Conservation (phyloP, 2,888 invertebrate species). For the Drosophila eohydei region DNA sequence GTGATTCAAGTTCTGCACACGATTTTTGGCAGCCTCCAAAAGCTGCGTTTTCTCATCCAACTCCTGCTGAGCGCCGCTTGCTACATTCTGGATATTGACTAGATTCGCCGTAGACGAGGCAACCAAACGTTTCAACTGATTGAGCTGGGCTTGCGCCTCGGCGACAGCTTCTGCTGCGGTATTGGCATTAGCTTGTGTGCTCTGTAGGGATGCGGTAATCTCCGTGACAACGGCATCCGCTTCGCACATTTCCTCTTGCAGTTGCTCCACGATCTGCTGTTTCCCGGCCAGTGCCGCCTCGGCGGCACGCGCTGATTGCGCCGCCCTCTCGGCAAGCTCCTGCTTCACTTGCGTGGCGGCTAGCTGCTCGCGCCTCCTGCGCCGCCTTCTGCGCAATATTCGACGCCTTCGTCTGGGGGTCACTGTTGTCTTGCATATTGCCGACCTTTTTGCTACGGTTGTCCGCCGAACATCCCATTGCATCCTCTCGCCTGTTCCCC, state of each 20-base stretch:
- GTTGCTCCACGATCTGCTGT: slow-evolving; percentile 89
- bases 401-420: slow-evolving; percentile 86
- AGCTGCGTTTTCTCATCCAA: slow-evolving; percentile 89
- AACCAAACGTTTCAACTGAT: slow-evolving; percentile 85
- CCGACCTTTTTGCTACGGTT: not conserved
- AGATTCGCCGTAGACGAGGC: slow-evolving; percentile 86
- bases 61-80: slow-evolving; percentile 87
- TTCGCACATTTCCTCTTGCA: slow-evolving; percentile 89
- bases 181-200: slow-evolving; percentile 88
- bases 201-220: slow-evolving; percentile 87
- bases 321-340: slow-evolving; percentile 89
- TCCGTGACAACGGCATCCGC: slow-evolving; percentile 88
- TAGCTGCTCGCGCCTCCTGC: slow-evolving; percentile 89
- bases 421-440: slow-evolving; percentile 11
- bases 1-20: slow-evolving; percentile 87
- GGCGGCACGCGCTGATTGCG: slow-evolving; percentile 90
- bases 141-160: slow-evolving; percentile 87
- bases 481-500: not conserved
- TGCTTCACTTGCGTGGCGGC: slow-evolving; percentile 90
- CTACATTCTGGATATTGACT: slow-evolving; percentile 88
- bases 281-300: slow-evolving; percentile 90
- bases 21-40: slow-evolving; percentile 88
- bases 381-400: slow-evolving; percentile 91
- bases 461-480: not conserved
- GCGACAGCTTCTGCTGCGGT: slow-evolving; percentile 88